Percentiles rank a stretch among this genome's conserved stretches.
phyloP scores from a whole-genome alignment of 2,888 invertebrate genomes.

The Drosophila paracracens region DNA sequence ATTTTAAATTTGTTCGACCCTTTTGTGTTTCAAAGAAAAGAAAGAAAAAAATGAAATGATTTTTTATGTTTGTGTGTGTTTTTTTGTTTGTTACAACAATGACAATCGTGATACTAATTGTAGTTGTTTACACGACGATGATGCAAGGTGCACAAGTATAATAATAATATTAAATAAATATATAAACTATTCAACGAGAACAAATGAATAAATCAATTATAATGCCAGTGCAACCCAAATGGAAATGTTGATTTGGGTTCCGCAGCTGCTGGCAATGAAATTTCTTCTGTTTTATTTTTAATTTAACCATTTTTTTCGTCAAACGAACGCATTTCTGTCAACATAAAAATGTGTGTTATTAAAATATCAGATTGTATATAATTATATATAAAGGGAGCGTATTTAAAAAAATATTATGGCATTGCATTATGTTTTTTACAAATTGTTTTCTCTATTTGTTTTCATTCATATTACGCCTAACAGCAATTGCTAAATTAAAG shows the following conservation, averaged over 20 bases:
- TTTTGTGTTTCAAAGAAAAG: slow-evolving; percentile 10
- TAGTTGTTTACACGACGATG: slow-evolving; percentile 82
- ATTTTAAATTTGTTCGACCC: slow-evolving; percentile 17
- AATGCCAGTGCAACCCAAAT: slow-evolving; percentile 16
- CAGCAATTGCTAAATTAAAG: slow-evolving; percentile 59
- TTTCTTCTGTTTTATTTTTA: slow-evolving; percentile 8
- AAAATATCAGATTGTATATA: slow-evolving; percentile 60
- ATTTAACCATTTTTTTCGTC: slow-evolving; percentile 2
- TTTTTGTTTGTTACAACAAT: slow-evolving; percentile 74
- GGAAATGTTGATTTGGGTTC: slow-evolving; percentile 7
- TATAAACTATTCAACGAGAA: slow-evolving; percentile 54
- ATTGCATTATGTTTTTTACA: slow-evolving; percentile 37
- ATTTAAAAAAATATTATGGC: slow-evolving; percentile 35
- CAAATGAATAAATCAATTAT: slow-evolving; percentile 54
- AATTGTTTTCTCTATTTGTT: slow-evolving; percentile 12
- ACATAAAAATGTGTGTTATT: slow-evolving; percentile 41
- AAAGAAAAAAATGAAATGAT: background rate
- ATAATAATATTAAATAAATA: slow-evolving; percentile 66
- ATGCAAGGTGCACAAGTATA: slow-evolving; percentile 79
- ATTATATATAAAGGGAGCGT: slow-evolving; percentile 22
- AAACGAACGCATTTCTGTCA: slow-evolving; percentile 26
- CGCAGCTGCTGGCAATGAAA: slow-evolving; percentile 30
- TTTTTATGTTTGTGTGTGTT: slow-evolving; percentile 15
- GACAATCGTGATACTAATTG: slow-evolving; percentile 85
- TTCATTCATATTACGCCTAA: slow-evolving; percentile 40